Evolutionary conservation across 2,113 vertebrate genomes (phyloP).

Genomic region (Saccopteryx bilineata): DNA sequence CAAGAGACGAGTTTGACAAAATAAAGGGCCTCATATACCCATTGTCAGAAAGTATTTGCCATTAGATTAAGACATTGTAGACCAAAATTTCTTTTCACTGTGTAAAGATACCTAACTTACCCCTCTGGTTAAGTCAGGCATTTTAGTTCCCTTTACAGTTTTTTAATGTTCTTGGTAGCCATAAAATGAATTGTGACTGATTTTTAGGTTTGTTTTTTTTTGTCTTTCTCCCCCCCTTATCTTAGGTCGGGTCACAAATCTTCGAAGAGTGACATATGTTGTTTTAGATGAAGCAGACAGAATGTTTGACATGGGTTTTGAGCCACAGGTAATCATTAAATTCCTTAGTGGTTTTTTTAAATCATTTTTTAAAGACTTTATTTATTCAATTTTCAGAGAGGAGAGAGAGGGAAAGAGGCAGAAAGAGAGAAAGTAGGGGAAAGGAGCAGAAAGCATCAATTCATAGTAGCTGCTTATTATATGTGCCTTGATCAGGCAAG

Average conservation of each 20-base stretch:
- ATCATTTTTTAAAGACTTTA: too few relatives aligned
- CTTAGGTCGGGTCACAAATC: conserved; percentile 98
- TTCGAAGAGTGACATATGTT: conserved; percentile 96
- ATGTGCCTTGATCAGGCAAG: too few relatives aligned
- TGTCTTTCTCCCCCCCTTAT: conserved; percentile 85
- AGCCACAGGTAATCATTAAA: conserved; percentile 93
- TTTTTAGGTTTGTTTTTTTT: conserved; percentile 86
- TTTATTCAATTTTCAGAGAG: too few relatives aligned
- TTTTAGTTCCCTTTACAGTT: conserved; percentile 86
- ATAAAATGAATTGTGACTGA: conserved; percentile 82
- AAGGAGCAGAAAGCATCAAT: too few relatives aligned
- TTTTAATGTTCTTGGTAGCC: conserved; percentile 81
- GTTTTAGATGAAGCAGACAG: conserved; percentile 99
- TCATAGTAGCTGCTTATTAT: too few relatives aligned
- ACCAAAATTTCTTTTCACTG: conserved; percentile 85
- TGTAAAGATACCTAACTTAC: conserved; percentile 78
- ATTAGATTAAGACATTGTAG: conserved; percentile 86
- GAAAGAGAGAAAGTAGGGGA: too few relatives aligned
- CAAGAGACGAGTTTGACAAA: conserved; percentile 93
- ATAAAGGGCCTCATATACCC: conserved; percentile 90
- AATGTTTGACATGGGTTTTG: conserved; percentile 99
- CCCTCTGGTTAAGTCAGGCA: conserved; percentile 85
- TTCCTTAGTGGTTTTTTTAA: not conserved
- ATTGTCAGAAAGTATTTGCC: conserved; percentile 86
- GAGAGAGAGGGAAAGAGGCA: too few relatives aligned